These are phyloP conservation scores for Paelopatides confundens DNA, from an alignment of 53 echinoderm and acorn worm species.

Conservation along the genomic window DNA sequence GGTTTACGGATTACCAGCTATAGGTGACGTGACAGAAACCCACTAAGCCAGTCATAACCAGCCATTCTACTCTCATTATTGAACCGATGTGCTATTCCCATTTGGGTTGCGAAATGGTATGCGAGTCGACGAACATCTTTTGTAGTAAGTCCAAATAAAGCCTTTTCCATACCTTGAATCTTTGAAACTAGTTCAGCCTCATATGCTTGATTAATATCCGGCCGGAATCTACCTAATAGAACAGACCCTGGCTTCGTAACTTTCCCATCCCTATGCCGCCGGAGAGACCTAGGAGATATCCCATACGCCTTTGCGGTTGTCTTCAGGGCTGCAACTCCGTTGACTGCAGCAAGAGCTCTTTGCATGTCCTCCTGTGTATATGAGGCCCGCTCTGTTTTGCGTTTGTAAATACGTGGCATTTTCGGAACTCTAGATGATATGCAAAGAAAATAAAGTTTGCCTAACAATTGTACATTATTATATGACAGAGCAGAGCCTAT, in stretches of 20 bases:
- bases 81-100: constrained; percentile 28
- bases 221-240: constrained; percentile 21
- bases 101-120: not conserved
- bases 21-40: constrained; percentile 5
- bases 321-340: constrained; percentile 1
- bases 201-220: constrained; percentile 30
- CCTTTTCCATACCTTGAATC: constrained; percentile 35
- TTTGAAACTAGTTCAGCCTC: constrained; percentile 23
- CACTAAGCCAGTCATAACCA: constrained; percentile 30
- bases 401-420: constrained; percentile 34
- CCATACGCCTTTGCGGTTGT: constrained; percentile 46
- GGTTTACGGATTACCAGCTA: constrained; percentile 39
- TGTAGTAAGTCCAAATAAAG: constrained; percentile 29
- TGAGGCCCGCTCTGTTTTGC: not conserved
- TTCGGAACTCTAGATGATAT: not conserved
- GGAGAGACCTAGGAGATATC: constrained; percentile 20
- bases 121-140: not conserved
- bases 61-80: constrained; percentile 29
- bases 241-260: constrained; percentile 42
- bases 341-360: not conserved
- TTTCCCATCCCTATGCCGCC: constrained; percentile 40
- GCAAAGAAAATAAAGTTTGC: not conserved
- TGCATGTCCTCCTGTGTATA: not conserved
- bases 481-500: not conserved
- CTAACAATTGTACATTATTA: not conserved